Base-by-base conservation (phyloP, 2,888 invertebrate species). In the Palloptera scutellata region DNA sequence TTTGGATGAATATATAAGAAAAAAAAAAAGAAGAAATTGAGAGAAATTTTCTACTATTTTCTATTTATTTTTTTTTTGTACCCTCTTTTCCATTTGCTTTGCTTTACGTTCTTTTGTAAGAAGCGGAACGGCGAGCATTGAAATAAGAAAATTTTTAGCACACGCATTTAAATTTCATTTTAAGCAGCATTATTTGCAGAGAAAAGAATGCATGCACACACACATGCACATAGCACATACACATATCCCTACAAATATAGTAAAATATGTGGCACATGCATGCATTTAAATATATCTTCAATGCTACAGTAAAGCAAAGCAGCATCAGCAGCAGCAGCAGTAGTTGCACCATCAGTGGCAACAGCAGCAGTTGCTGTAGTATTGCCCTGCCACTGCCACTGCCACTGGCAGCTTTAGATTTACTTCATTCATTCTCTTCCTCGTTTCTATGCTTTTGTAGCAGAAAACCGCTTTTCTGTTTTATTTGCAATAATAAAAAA, bases 101-200 rank as follows among this genome's bases (percentile, higher is more conserved):
- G 20, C 43, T 63, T 42, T 9, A 13, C n/a, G 13, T 17, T 52
- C 11, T 10, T 54, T 12, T 54, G 54, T 54, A 54, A 20, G 20
- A 48, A n/a, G 48, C 48, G 12, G 6, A 30, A 30, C 30, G 30
- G 6, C 30, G 30, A 30, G 30, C 30, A 30, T 30, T 30, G 30
- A 6, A 4, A 30, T 30, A 30, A 2, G 30, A 4, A 30, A 30
- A 30, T 30, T 30, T 30, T 30, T 30, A 30, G 30, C 30, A 30
- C 55, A 58, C 58, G 70, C 70, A 67, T 61, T 59, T 64, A 67
- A 64, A 70, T 70, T 70, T 64, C 67, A 67, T 67, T 67, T 62
- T 64, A 67, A 70, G 62, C 61, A 60, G 48, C 41, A 64, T 64
- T 69, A 67, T 67, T 64, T 70, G 57, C 64, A 54, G 55, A 62